Conservation (phyloP, 2,888 invertebrate species). For the Schizotus pectinicornis region DNA sequence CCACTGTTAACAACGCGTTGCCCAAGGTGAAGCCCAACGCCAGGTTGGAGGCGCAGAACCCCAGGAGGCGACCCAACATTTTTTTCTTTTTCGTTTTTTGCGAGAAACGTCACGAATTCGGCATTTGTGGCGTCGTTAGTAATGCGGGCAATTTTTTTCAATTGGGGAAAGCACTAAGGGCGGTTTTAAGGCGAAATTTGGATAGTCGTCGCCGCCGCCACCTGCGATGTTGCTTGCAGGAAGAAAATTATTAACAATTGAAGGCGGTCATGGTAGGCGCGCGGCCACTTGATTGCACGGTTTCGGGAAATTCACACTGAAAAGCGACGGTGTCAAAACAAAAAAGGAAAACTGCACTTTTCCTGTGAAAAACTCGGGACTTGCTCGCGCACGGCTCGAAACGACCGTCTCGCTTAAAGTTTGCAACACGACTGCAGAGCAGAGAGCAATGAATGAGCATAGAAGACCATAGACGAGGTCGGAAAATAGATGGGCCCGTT, state of each 20-base stretch:
- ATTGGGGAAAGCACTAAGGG: neutral
- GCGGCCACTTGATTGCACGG: neutral
- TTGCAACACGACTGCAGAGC: constrained; percentile 12
- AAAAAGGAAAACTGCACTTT: constrained; percentile 36
- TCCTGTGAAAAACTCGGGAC: constrained; percentile 38
- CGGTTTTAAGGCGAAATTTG: neutral
- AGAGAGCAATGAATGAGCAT: too few species aligned
- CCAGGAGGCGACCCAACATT: neutral
- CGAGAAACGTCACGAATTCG: neutral
- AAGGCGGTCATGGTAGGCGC: neutral
- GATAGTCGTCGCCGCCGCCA: too few species aligned
- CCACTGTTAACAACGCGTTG: constrained; percentile 11
- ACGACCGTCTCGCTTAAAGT: constrained; percentile 33
- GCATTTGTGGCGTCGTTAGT: neutral
- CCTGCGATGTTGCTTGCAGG: neutral
- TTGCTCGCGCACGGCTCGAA: constrained; percentile 29
- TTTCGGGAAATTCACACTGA: constrained; percentile 37
- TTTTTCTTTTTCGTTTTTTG: neutral
- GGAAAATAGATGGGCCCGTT: too few species aligned
- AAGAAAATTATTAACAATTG: neutral
- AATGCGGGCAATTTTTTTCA: too few species aligned
- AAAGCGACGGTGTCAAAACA: constrained; percentile 36
- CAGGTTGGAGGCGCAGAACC: constrained; percentile 4
- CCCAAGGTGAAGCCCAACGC: constrained; percentile 1
- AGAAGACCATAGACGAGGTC: too few species aligned